Base-by-base conservation (phyloP, 2,113 vertebrate species). In the Ancistrus triradiatus region DNA sequence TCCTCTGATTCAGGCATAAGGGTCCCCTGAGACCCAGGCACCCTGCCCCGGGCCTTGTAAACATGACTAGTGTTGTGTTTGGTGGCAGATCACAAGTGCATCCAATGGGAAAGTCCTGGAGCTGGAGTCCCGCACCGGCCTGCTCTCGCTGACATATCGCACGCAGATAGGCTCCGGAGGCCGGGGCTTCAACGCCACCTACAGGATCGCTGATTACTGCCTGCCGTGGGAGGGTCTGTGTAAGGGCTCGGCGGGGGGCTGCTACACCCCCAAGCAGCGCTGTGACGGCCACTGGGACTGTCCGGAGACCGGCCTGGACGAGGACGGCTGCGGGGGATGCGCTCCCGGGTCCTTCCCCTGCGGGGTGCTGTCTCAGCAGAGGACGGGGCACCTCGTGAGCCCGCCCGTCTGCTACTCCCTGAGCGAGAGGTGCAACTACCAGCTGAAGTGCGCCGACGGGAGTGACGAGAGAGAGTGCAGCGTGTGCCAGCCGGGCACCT, bases 281-380 rank as follows among this genome's bases (percentile, higher is more conserved):
- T 93, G 92, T 0, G 88, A 95, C 0, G 92, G 91, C 9, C 83
- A 75, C 0, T 95, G 92, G 92, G 89, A 95, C 80, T 95, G 93
- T 59, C 81, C 86, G 0, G 90, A 91, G 67, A 88, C 85, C 0
- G 93, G 93, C 3, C 82, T 81, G 2, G 92, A 95, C 0, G 93
- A 95, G 78, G 80, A 87, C 3, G 86, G 85, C 1, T 94, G 93
- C 62, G 66, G 83, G 0, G 84, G 88, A 46, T 94, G 92, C 75
- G 70, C 79, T 0, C 64, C 15, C 0, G 88, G 83, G 2, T 89
- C 87, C 64, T 93, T 83, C n/a, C 85, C 89, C 8, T 94, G 92
- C 0, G 88, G 90, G 0, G 17, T 78, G 7, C 70, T 78, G 1
- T 85, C 52, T 11, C 61, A 4, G 57, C 67, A 76, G 82, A 56